These are phyloP conservation scores for Nerophis lumbriciformis DNA, from an alignment of 2,113 vertebrate genomes.

Conservation along the genomic window DNA sequence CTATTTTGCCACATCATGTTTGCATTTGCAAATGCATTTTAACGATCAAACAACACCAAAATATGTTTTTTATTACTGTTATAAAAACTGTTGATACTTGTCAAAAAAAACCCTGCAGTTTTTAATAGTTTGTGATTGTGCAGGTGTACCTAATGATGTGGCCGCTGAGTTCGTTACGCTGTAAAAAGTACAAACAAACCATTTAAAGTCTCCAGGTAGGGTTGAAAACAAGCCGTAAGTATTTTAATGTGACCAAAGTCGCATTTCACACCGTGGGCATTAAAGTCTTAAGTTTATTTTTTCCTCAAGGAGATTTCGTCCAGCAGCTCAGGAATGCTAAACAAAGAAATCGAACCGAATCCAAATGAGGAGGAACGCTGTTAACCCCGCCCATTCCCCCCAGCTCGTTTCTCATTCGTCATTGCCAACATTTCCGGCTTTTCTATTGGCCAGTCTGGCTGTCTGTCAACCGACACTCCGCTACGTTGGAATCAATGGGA, in stretches of 20 bases:
- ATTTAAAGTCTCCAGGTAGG: not conserved
- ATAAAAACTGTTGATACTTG: too few species aligned
- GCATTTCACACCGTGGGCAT: not conserved
- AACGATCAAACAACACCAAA: too few species aligned
- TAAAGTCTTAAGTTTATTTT: slow-evolving; percentile 3
- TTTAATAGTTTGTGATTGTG: not conserved
- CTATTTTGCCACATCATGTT: too few species aligned
- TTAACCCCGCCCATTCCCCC: slow-evolving; percentile 22
- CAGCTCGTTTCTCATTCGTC: slow-evolving; percentile 48
- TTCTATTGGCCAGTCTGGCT: slow-evolving; percentile 42
- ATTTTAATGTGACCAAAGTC: too few species aligned
- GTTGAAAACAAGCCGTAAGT: not conserved
- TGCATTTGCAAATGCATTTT: too few species aligned
- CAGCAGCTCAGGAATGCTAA: slow-evolving; percentile 32
- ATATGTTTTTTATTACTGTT: too few species aligned
- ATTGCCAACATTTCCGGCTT: rapidly evolving
- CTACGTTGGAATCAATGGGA: slow-evolving; percentile 48
- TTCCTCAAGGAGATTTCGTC: not conserved
- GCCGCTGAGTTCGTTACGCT: not conserved
- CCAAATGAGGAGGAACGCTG: slow-evolving; percentile 22
- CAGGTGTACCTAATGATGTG: not conserved
- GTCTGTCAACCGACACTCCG: slow-evolving; percentile 14
- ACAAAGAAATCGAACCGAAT: slow-evolving; percentile 63
- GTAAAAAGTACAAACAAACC: not conserved
- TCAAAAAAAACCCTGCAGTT: too few species aligned